These are phyloP conservation scores for Calameuta filiformis DNA, from an alignment of 2,888 invertebrate genomes.

Conservation along the genomic window DNA sequence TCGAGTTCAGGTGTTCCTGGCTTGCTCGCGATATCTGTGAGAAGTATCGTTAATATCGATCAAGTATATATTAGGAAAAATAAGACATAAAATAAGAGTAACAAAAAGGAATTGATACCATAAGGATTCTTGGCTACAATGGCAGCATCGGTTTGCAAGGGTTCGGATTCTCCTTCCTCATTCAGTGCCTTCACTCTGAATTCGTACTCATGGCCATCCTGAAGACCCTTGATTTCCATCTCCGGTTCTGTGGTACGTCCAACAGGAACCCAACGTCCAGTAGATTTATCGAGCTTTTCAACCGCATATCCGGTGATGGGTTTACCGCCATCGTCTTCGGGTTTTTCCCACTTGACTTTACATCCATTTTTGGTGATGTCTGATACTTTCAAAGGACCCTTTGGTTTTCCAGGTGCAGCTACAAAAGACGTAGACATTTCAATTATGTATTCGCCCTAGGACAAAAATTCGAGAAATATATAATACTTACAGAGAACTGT, in stretches of 20 bases:
- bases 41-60: slow-evolving; percentile 9
- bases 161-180: slow-evolving; percentile 95
- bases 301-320: slow-evolving; percentile 93
- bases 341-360: slow-evolving; percentile 93
- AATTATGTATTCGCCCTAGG: slow-evolving; percentile 10
- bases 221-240: slow-evolving; percentile 88
- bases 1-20: slow-evolving; percentile 88
- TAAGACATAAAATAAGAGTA: neutral
- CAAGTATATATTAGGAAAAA: neutral
- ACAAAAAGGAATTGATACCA: slow-evolving; percentile 67
- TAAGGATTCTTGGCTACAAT: slow-evolving; percentile 97
- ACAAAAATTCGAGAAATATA: neutral
- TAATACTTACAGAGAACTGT: slow-evolving; percentile 78
- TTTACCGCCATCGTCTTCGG: slow-evolving; percentile 95
- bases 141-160: slow-evolving; percentile 88
- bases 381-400: slow-evolving; percentile 88
- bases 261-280: slow-evolving; percentile 94
- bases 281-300: slow-evolving; percentile 92
- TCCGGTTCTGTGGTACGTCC: slow-evolving; percentile 88
- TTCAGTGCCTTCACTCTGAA: slow-evolving; percentile 94
- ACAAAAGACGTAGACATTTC: slow-evolving; percentile 18
- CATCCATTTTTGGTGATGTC: slow-evolving; percentile 92
- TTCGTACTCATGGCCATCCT: slow-evolving; percentile 93
- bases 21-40: slow-evolving; percentile 81
- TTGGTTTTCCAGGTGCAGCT: slow-evolving; percentile 87